Percentiles rank a stretch among this genome's conserved stretches.
Evolutionary conservation across 2,113 vertebrate genomes (phyloP).

Genomic region (Myotis lucifugus): DNA sequence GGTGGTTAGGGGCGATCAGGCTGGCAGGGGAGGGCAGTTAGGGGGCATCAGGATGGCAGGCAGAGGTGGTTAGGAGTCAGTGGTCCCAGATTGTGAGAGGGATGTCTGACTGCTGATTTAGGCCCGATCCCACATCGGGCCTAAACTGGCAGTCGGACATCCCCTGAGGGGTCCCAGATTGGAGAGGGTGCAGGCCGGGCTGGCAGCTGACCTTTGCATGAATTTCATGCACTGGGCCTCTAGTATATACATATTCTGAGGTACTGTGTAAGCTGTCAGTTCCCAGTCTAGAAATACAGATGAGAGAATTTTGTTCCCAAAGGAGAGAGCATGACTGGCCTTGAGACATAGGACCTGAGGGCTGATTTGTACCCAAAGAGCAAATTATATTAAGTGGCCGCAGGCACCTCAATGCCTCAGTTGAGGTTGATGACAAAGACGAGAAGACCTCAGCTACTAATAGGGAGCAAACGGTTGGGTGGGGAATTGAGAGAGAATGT

Average conservation of each 20-base stretch:
- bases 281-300: not conserved
- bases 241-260: not conserved
- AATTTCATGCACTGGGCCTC: too few relatives aligned
- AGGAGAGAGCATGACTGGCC: not conserved
- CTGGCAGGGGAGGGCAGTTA: too few relatives aligned
- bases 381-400: not conserved
- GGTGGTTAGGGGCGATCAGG: too few relatives aligned
- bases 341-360: not conserved
- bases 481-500: not conserved
- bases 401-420: not conserved
- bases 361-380: not conserved
- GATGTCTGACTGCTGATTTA: too few relatives aligned
- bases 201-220: too few relatives aligned
- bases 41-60: too few relatives aligned
- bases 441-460: not conserved
- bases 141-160: too few relatives aligned
- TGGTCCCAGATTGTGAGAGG: too few relatives aligned
- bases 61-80: too few relatives aligned
- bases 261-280: not conserved
- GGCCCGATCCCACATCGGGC: too few relatives aligned
- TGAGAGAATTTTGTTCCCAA: not conserved
- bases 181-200: too few relatives aligned
- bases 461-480: not conserved
- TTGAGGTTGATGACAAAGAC: not conserved
- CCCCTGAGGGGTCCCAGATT: too few relatives aligned